A percentile compares a stretch with the other conserved stretches of the same genome.
These are phyloP conservation scores for Gephyroberyx darwinii DNA, from an alignment of 2,797 vertebrate genomes.

Conservation along the genomic window DNA sequence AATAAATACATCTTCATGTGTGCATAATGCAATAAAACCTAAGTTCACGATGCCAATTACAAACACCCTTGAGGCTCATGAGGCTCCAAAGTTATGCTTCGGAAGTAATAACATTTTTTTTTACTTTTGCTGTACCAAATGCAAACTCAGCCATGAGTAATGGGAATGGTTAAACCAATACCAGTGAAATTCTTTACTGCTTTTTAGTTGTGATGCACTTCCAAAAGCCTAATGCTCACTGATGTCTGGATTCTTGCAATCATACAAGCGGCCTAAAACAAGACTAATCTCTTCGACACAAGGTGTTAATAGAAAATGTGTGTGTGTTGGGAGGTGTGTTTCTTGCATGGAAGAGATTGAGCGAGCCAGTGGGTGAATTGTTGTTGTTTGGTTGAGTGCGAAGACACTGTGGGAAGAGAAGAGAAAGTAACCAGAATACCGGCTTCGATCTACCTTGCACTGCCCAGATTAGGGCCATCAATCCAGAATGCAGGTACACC, in stretches of 20 bases:
- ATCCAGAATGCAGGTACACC: too few species aligned
- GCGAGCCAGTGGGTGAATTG: conserved; percentile 12
- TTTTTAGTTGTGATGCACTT: conserved; percentile 27
- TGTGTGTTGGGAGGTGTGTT: too few species aligned
- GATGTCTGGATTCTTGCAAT: conserved; percentile 13
- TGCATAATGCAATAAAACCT: not conserved
- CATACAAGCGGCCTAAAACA: conserved; percentile 34
- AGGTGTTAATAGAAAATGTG: conserved; percentile 2
- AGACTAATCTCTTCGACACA: conserved; percentile 20
- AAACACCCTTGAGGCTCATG: not conserved
- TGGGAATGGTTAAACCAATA: not conserved
- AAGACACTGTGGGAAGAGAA: not conserved
- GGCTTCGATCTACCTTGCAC: not conserved
- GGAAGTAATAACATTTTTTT: too few species aligned
- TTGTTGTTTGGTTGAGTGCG: not conserved
- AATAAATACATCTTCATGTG: not conserved
- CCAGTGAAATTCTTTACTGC: conserved; percentile 13
- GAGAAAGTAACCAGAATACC: conserved; percentile 4
- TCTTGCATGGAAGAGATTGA: not conserved
- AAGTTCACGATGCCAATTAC: not conserved
- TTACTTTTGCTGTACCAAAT: conserved; percentile 4
- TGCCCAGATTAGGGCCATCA: not conserved
- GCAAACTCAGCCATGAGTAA: conserved; percentile 2
- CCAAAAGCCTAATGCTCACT: conserved; percentile 9
- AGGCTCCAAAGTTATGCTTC: not conserved